These are phyloP conservation scores for Ichneumoninae sp. DNA, from an alignment of 2,888 invertebrate genomes.

Conservation along the genomic window DNA sequence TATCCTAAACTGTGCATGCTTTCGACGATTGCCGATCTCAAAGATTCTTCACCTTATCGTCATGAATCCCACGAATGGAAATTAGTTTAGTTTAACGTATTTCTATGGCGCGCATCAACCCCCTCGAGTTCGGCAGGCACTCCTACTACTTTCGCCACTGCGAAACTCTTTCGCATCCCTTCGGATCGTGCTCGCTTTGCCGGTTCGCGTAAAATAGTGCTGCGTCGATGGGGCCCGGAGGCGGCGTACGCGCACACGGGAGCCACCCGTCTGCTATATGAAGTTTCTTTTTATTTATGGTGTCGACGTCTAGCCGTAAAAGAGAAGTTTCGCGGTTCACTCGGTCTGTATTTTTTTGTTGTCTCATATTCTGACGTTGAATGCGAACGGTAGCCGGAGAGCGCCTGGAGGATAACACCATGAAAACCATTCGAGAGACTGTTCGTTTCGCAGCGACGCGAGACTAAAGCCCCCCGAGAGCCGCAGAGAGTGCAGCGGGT, in stretches of 20 bases:
- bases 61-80: not conserved
- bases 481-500: constrained; percentile 35
- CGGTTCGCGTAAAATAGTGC: constrained; percentile 31
- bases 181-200: constrained; percentile 14
- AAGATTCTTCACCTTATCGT: not conserved
- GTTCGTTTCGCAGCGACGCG: constrained; percentile 38
- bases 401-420: constrained; percentile 62
- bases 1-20: not conserved
- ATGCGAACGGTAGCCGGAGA: constrained; percentile 43
- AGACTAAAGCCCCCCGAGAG: constrained; percentile 46
- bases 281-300: constrained; percentile 72
- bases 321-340: constrained; percentile 72
- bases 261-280: constrained; percentile 34
- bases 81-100: not conserved
- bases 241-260: constrained; percentile 25
- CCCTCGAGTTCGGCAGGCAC: constrained; percentile 3
- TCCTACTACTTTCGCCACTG: not conserved
- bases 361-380: constrained; percentile 54
- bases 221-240: constrained; percentile 55
- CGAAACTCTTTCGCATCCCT: not conserved
- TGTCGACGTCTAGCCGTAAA: constrained; percentile 74
- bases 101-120: not conserved
- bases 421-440: constrained; percentile 44
- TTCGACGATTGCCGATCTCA: not conserved
- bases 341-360: constrained; percentile 32